A percentile compares a stretch with the other conserved stretches of the same genome.
Conservation (phyloP, 1,140 invertebrate species). For the Potamilus streckersoni region DNA sequence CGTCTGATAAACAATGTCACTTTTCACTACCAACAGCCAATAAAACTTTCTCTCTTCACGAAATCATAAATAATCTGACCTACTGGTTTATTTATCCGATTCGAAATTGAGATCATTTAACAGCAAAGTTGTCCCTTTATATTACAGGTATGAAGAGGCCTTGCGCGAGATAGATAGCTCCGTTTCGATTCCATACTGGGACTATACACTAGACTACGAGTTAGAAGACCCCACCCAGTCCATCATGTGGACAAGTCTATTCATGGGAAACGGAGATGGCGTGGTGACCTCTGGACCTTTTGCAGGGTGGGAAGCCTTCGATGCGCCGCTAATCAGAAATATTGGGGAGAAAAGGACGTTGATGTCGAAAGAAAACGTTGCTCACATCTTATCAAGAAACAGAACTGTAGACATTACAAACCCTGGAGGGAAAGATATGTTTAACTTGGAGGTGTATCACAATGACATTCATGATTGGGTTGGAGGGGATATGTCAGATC, state of each 20-base stretch:
- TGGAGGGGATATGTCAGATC: constrained; percentile 25
- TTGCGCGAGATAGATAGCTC: constrained; percentile 48
- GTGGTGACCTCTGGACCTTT: constrained; percentile 61
- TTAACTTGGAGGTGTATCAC: constrained; percentile 19
- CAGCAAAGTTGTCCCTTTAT: not conserved
- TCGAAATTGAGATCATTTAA: too few relatives aligned
- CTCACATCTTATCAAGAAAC: constrained; percentile 1
- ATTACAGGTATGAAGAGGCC: constrained; percentile 46
- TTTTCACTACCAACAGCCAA: too few relatives aligned
- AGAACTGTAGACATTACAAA: not conserved
- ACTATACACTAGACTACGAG: constrained; percentile 50
- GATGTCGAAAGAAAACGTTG: not conserved
- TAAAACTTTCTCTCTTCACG: too few relatives aligned
- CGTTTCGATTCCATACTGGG: constrained; percentile 61
- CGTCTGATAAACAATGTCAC: too few relatives aligned
- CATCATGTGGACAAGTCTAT: constrained; percentile 50
- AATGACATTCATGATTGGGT: constrained; percentile 30
- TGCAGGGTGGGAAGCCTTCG: not conserved
- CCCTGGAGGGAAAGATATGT: not conserved
- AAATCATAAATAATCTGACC: too few relatives aligned
- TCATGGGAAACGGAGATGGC: constrained; percentile 64
- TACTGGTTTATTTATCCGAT: too few relatives aligned
- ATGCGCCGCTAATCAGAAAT: constrained; percentile 1
- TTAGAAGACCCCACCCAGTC: constrained; percentile 54
- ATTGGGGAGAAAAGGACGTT: not conserved